phyloP scores from a whole-genome alignment of 1,140 invertebrate species.

The Drosophila seguyi region DNA sequence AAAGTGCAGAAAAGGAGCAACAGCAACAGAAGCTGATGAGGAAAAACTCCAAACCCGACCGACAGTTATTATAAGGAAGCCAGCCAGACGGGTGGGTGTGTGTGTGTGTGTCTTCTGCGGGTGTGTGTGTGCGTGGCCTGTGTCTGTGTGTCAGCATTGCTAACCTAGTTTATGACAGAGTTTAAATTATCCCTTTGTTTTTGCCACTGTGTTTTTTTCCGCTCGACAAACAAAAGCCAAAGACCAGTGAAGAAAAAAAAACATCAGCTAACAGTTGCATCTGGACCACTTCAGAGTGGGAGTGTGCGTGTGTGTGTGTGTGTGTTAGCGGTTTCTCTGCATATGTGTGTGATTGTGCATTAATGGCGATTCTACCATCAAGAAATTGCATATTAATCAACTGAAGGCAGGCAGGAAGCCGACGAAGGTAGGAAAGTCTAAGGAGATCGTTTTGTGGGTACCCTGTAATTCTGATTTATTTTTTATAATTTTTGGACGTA shows the following conservation, averaged over 20 bases:
- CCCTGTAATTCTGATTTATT: too few relatives aligned
- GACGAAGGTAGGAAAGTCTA: background rate
- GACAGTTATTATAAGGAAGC: conserved; percentile 78
- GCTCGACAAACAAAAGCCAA: conserved; percentile 64
- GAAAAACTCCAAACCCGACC: conserved; percentile 79
- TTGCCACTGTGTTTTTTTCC: conserved; percentile 73
- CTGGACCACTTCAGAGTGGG: background rate
- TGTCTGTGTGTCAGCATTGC: conserved; percentile 57
- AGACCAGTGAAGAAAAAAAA: conserved; percentile 11
- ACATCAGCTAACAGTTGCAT: conserved; percentile 17
- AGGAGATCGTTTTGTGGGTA: conserved; percentile 3
- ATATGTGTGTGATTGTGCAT: conserved; percentile 48
- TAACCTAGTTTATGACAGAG: conserved; percentile 83
- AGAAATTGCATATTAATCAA: conserved; percentile 82
- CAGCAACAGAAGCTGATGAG: conserved; percentile 69
- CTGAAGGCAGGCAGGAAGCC: conserved; percentile 39
- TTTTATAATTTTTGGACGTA: too few relatives aligned
- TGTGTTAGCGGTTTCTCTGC: conserved; percentile 50
- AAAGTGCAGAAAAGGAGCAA: conserved; percentile 46
- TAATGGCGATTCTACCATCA: conserved; percentile 69
- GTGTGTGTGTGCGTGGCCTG: conserved; percentile 7
- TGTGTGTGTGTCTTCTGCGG: background rate
- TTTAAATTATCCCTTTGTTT: conserved; percentile 83
- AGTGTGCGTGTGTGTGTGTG: conserved; percentile 36
- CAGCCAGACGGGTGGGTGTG: conserved; percentile 27